Evolutionary conservation across 1,140 invertebrate species (phyloP), one percentile per base, ranked within the genome.

Genomic region (Cryptotermes secundus): DNA sequence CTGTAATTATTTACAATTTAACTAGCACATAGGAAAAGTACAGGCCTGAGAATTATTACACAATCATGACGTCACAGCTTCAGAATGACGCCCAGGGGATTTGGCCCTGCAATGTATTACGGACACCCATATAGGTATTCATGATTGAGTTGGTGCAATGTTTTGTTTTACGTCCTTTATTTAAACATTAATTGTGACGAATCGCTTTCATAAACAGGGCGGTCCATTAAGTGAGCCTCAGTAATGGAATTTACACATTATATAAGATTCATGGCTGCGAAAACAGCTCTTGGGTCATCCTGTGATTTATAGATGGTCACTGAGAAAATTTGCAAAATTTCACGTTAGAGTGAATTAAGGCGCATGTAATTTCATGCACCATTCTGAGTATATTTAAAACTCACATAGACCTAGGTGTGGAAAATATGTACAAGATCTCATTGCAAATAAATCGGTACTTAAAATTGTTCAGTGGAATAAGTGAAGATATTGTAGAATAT

Each of bases 1-100:
- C 59, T 72, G 59, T 72, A 72, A 72, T 72, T 3, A 72, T 72
- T 72, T 72, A 72, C 59, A 72, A 72, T 72, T 72, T 72, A 72
- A 72, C 59, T 72, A 72, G n/a, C 59, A 72, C 2, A 31, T 14
- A 72, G 59, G 59, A 26, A 72, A 59, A 72, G 59, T n/a, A 31
- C n/a, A 31, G 26, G 26, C 59, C 59, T 31, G 59, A 72, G 59
- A 72, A 72, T 72, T 72, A 72, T 72, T 72, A 72, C n/a, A 72
- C 59, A 72, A 72, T 72, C 59, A 72, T 72, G 59, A 72, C 59
- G 59, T 72, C 59, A 72, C 59, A n/a, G 26, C n/a, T n/a, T 72
- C n/a, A 14, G 31, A 72, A 72, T 72, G 59, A 72, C 26, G n/a
- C 59, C 59, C 59, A 72, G 59, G 59, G 59, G 59, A 72, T 10